Evolutionary conservation across 2,888 invertebrate species (phyloP).

Genomic region (Drosophila buzzatii): DNA sequence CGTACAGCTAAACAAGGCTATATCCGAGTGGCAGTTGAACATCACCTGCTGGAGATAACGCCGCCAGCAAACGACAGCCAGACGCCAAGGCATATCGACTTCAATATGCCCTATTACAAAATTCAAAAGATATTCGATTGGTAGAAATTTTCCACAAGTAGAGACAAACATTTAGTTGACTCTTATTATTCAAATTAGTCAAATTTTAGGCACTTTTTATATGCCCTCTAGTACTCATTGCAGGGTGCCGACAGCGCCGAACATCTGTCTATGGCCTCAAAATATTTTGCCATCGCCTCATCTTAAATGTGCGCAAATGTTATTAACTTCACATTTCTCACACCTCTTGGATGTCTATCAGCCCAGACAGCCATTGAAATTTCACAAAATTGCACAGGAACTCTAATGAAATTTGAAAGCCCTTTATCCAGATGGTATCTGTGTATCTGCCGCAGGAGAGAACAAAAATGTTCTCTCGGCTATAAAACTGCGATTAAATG

Average conservation of each 20-base stretch:
- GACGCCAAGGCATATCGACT: neutral
- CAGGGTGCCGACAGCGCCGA: conserved; percentile 6
- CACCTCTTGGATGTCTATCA: conserved; percentile 51
- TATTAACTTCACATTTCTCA: conserved; percentile 73
- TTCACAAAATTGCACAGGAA: conserved; percentile 5
- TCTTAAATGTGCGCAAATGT: conserved; percentile 66
- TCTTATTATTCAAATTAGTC: neutral
- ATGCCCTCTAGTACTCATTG: neutral
- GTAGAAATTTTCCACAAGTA: neutral
- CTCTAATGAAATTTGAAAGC: conserved; percentile 24
- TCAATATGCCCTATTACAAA: neutral
- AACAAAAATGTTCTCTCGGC: neutral
- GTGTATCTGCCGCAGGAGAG: neutral
- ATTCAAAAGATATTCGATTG: neutral
- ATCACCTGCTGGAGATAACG: conserved; percentile 14
- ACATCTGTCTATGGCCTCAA: conserved; percentile 44
- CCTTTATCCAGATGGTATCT: neutral
- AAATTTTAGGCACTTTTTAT: neutral
- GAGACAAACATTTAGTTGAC: too few relatives aligned
- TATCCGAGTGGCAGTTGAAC: conserved; percentile 25
- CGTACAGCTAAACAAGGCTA: conserved; percentile 17
- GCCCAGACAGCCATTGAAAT: conserved; percentile 17
- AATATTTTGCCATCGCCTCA: conserved; percentile 48
- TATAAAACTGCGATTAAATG: neutral
- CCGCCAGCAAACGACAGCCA: neutral